Percentiles rank a stretch among this genome's conserved stretches.
phyloP scores from a whole-genome alignment of 1,140 invertebrate genomes.

The Drosophila nebulosa region DNA sequence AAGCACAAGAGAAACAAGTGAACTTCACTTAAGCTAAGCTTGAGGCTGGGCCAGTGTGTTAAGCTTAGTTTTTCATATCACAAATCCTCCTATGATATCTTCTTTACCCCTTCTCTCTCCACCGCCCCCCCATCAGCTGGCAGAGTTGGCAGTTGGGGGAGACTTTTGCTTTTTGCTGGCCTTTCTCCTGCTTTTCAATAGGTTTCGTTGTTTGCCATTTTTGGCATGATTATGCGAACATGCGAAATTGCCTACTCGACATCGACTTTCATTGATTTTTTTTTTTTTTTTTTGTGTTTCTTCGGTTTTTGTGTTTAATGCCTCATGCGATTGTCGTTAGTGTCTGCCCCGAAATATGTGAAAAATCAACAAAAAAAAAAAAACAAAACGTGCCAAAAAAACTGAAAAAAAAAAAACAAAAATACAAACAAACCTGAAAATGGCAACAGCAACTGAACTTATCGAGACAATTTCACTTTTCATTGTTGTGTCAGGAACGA shows the following conservation, averaged over 20 bases:
- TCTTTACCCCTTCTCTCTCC: too few relatives aligned
- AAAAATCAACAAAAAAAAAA: slow-evolving; percentile 42
- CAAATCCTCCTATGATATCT: background rate
- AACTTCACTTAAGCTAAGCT: background rate
- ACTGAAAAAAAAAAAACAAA: too few relatives aligned
- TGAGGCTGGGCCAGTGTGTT: slow-evolving; percentile 5
- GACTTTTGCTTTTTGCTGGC: slow-evolving; percentile 7
- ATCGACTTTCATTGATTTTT: slow-evolving; percentile 59
- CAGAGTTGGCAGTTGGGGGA: background rate
- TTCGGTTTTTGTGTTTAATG: background rate
- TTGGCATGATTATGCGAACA: slow-evolving; percentile 74
- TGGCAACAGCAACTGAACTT: slow-evolving; percentile 23
- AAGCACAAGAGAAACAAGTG: slow-evolving; percentile 9
- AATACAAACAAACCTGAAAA: slow-evolving; percentile 21
- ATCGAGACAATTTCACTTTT: slow-evolving; percentile 74
- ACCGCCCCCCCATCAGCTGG: background rate
- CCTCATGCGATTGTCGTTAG: slow-evolving; percentile 20
- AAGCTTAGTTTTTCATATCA: background rate
- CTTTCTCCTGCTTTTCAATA: slow-evolving; percentile 44
- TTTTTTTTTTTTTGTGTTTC: background rate
- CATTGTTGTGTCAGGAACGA: slow-evolving; percentile 46
- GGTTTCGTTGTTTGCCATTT: slow-evolving; percentile 43
- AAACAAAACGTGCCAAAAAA: slow-evolving; percentile 32
- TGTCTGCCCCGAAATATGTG: slow-evolving; percentile 30
- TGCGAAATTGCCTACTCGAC: slow-evolving; percentile 47